Base-by-base conservation (phyloP, 2,113 vertebrate genomes). In the Synodontis membranacea region DNA sequence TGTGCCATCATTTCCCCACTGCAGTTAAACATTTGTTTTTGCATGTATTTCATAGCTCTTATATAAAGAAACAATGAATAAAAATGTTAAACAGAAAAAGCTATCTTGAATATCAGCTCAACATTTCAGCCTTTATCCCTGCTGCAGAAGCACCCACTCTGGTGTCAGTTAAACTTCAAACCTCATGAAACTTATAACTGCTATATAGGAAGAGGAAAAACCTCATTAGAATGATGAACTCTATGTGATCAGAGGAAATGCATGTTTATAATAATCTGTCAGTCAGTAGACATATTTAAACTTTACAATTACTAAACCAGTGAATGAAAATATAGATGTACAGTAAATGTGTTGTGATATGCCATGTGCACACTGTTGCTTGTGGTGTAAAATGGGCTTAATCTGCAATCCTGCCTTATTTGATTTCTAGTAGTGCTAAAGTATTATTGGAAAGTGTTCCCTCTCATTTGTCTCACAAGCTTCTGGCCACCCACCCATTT, bases 241-340 rank as follows among this genome's bases (percentile, higher is more conserved):
- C n/a, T 15, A 23, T 28, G 31, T 46, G 12, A 19, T 31, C 28
- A 76, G 17, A n/a, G 44, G 12, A 2, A 6, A 75, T n/a, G 11
- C 21, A n/a, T 76, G 44, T 76, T 76, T 76, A 76, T 48, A 76
- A 76, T 76, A 48, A 48, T 76, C 12, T 48, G 25, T 48, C 28
- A 48, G 4, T 76, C 11, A 76, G 4, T 75, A 14, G 11, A 17
- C 4, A n/a, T n/a, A 48, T 70, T 70, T 39, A 76, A 2, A 31
- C 31, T 17, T 48, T 31, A 46, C 46, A 23, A 42, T 23, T 72
- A 42, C 37, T 74, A 74, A 74, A 42, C 37, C 37, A 70, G 34
- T 39, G 31, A 66, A 34, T 17, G 5, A 70, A 39, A 70, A 39
- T 37, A 7, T 19, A 70, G 37, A 70, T 21, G 42, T 34, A 39